Evolutionary conservation across 2,888 invertebrate species (phyloP), one percentile per base, ranked within the genome.

Genomic region (Phaedon cochleariae): DNA sequence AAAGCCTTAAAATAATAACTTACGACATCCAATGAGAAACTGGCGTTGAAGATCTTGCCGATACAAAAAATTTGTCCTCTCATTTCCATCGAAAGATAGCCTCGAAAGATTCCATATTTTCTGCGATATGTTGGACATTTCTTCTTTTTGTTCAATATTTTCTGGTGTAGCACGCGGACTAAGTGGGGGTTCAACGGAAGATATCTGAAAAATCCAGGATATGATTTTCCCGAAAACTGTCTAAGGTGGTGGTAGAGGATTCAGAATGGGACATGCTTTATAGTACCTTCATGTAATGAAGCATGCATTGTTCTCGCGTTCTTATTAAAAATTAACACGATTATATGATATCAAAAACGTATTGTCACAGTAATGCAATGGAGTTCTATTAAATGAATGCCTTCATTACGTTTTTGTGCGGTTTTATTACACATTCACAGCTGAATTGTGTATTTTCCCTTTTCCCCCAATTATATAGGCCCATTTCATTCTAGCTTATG

Each of bases 31-130:
- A 54, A 81, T 75, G 48, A 80, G 76, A 71, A 82, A 82, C 70
- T 81, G 80, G 46, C 80, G 71, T 65, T 82, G 81, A 31, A 82
- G 69, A 71, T 82, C 81, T 66, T 81, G 82, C 37, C 81, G 72
- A 71, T 82, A 82, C 34, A 82, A 72, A 60, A 82, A 80, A 70
- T 80, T 82, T 22, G 77, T 78, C 62, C 82, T 73, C 48, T 82
- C 81, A 22, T 77, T 75, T 52, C 79, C 79, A 59, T 82, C 82
- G 70, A 82, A 81, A 12, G 82, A 81, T 55, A 82, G 59, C 61
- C 80, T 70, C 45, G 82, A 81, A 22, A 82, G 72, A 61, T 82
- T 82, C 82, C 82, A 82, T 67, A 82, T 80, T 68, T 81, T 74
- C 61, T 81, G 81, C 1, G 81, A 79, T 31, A 81, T 74, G 9